Evolutionary conservation across 2,797 vertebrate species (phyloP).

Genomic region (Neostethus bicornis): DNA sequence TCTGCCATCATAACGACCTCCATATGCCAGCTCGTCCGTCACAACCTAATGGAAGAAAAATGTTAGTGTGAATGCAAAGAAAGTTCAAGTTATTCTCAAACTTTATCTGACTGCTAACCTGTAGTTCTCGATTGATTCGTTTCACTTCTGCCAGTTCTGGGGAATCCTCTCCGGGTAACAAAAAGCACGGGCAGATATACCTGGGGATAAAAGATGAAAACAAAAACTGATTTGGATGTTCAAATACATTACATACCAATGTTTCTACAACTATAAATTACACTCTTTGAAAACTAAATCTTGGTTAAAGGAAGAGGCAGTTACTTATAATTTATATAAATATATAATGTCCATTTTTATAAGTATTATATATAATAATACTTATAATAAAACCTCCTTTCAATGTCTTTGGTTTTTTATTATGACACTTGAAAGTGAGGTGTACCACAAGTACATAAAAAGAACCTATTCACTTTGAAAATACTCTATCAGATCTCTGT

Average conservation of each 20-base stretch:
- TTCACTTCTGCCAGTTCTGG: constrained; percentile 82
- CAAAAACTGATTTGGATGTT: neutral
- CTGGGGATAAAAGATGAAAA: constrained; percentile 61
- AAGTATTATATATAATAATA: too few species aligned
- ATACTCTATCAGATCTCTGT: neutral
- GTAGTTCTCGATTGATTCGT: constrained; percentile 86
- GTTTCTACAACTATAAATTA: neutral
- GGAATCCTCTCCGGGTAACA: constrained; percentile 77
- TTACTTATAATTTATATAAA: neutral
- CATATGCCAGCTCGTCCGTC: constrained; percentile 72
- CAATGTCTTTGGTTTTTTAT: too few species aligned
- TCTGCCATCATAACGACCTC: constrained; percentile 74
- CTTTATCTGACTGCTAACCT: constrained; percentile 76
- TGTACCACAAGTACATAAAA: neutral
- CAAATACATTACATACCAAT: neutral
- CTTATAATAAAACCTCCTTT: too few species aligned
- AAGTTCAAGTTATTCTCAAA: neutral
- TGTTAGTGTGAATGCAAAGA: neutral
- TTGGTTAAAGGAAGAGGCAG: neutral
- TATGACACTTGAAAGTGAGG: neutral
- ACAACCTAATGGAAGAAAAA: constrained; percentile 53
- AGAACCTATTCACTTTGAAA: too few species aligned
- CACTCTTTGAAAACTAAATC: neutral
- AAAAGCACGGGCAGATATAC: constrained; percentile 84
- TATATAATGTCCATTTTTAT: too few species aligned